A percentile compares a stretch with the other conserved stretches of the same genome.
phyloP scores from a whole-genome alignment of 2,888 invertebrate species.

The Lissocephala sabroskyi region DNA sequence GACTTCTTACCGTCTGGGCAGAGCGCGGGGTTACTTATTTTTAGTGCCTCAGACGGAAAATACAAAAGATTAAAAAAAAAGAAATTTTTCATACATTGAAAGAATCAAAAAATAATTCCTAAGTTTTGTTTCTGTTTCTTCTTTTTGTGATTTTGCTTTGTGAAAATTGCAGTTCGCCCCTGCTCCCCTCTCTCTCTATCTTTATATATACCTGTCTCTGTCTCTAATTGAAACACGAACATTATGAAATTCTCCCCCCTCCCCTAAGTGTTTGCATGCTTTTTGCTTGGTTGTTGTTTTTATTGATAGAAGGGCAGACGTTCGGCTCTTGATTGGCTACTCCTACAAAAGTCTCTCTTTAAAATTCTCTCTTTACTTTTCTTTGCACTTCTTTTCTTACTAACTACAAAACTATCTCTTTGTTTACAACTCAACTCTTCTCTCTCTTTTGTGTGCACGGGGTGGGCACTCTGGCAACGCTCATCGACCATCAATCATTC shows the following conservation, averaged over 20 bases:
- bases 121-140: slow-evolving; percentile 1
- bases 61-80: slow-evolving; percentile 6
- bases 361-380: slow-evolving; percentile 12
- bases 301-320: too few relatives aligned
- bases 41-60: slow-evolving; percentile 8
- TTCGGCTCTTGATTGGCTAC: too few relatives aligned
- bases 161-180: too few relatives aligned
- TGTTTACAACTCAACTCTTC: not conserved
- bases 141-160: not conserved
- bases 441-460: not conserved
- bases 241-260: too few relatives aligned
- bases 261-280: slow-evolving; percentile 18
- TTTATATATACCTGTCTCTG: not conserved
- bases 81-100: slow-evolving; percentile 1
- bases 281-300: slow-evolving; percentile 1
- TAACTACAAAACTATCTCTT: not conserved
- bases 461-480: not conserved
- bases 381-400: slow-evolving; percentile 23
- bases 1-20: slow-evolving; percentile 17
- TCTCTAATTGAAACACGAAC: slow-evolving; percentile 4
- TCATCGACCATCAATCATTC: too few relatives aligned
- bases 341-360: too few relatives aligned
- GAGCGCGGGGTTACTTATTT: slow-evolving; percentile 1
- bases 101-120: too few relatives aligned
- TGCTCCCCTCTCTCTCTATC: slow-evolving; percentile 2